These are phyloP conservation scores for Epizoanthus illoricatus DNA, from an alignment of 92 coral and sea anemone species.

Conservation along the genomic window DNA sequence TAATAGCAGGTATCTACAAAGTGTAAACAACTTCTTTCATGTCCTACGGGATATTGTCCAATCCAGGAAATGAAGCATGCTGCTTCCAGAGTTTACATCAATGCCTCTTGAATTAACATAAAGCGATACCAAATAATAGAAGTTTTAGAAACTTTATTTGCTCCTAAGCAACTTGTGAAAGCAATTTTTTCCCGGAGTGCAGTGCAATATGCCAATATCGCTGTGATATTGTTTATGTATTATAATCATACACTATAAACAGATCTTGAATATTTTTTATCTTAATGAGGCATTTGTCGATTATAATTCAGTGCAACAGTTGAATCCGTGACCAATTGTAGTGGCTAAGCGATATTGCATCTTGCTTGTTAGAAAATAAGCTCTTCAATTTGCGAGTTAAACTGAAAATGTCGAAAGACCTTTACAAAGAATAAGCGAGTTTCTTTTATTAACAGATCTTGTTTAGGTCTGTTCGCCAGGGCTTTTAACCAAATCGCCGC, in stretches of 20 bases:
- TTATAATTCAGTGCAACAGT: not conserved
- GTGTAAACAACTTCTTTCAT: slow-evolving; percentile 11
- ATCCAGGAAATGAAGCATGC: not conserved
- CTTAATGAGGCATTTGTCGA: slow-evolving; percentile 6
- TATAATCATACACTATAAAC: slow-evolving; percentile 1
- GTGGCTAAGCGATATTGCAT: not conserved
- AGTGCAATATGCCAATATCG: not conserved
- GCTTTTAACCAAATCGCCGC: not conserved
- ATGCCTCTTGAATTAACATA: not conserved
- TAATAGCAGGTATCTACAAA: slow-evolving; percentile 10
- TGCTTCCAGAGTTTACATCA: not conserved
- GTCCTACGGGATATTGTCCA: not conserved
- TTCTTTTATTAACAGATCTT: not conserved
- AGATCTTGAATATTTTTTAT: slow-evolving; percentile 9
- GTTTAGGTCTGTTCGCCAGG: not conserved
- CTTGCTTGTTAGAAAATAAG: not conserved
- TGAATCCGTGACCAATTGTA: not conserved
- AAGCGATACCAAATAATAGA: not conserved
- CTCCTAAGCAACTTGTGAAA: slow-evolving; percentile 12
- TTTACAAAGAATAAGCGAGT: not conserved
- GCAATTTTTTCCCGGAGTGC: not conserved
- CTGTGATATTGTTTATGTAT: not conserved
- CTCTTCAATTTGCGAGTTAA: not conserved
- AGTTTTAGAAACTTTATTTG: not conserved
- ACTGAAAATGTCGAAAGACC: not conserved